Evolutionary conservation across 2,797 vertebrate genomes (phyloP), one percentile per base, ranked within the genome.

Genomic region (Sus cebifrons): DNA sequence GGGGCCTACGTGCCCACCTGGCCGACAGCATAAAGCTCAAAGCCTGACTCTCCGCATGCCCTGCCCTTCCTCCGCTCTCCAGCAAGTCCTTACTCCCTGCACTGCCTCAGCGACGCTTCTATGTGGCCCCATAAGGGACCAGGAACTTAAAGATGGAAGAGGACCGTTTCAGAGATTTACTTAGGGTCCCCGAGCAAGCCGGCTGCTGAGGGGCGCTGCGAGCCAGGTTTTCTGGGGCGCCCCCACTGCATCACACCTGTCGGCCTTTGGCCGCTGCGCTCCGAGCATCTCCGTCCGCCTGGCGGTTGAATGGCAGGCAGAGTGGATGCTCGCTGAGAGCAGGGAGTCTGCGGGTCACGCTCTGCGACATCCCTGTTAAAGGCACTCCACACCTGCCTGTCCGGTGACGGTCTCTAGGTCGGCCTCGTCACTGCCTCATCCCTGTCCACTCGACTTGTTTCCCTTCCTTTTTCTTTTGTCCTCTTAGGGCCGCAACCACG

Each of bases 221-320:
- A 1, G 6, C 21, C 77, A 23, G 75, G 6, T 56, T 21, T 56
- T 56, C 29, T 56, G 18, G 75, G 32, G 52, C 52, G 21, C 32
- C 18, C 18, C 52, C 6, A 0, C 52, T 9, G n/a, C 17, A 78
- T 21, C 9, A 5, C 2, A 36, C 86, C 25, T 15, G 17, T 21
- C 20, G 54, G 36, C 68, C 49, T 54, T 20, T 14, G 18, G 4
- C 14, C 12, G n/a, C 27, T 10, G 17, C 2, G 36, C 52, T 67
- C 8, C 3, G 6, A 0, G 3, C 3, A 4, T 27, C 13, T 82
- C 49, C 2, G 4, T 1, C 11, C 1, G 0, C 1, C 17, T 14
- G 14, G 4, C 23, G 11, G 5, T 58, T 70, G 71, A 67, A 58
- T n/a, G 25, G 44, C 49, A 52, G 36, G 44, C 54, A 27, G 52